Percentiles rank a stretch among this genome's conserved stretches.
Conservation (phyloP, 2,797 vertebrate genomes). For the Chromobotia macracanthus region DNA sequence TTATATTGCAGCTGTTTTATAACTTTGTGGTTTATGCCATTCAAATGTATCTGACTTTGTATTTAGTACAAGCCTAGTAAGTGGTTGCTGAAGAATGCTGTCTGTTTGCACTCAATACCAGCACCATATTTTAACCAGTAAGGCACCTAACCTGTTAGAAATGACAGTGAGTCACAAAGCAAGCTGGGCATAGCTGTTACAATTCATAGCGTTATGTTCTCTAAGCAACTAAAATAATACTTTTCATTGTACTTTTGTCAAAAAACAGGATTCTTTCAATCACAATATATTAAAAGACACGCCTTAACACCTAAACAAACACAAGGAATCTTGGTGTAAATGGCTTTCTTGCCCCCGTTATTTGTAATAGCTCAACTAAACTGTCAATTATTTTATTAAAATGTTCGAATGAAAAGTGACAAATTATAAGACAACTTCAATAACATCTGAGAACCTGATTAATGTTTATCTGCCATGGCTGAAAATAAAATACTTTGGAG, state of each 20-base stretch:
- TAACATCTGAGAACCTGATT: not conserved
- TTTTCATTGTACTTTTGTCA: not conserved
- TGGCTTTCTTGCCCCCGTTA: not conserved
- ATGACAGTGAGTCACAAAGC: conserved; percentile 23
- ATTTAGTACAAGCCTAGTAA: conserved; percentile 30
- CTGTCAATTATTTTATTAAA: not conserved
- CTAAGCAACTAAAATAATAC: not conserved
- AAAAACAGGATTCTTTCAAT: not conserved
- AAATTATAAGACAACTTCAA: not conserved
- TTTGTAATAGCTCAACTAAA: not conserved
- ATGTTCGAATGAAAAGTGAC: not conserved
- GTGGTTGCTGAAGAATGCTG: conserved; percentile 37
- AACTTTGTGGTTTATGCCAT: conserved; percentile 37
- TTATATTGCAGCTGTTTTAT: conserved; percentile 48
- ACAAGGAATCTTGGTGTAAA: not conserved
- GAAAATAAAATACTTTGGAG: not conserved
- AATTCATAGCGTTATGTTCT: not conserved
- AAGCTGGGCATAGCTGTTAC: not conserved
- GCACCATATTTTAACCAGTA: not conserved
- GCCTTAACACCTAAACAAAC: not conserved
- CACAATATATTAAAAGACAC: not conserved
- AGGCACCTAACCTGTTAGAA: conserved; percentile 26
- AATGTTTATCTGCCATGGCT: not conserved
- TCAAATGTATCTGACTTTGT: conserved; percentile 36
- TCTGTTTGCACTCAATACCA: conserved; percentile 37